phyloP scores from a whole-genome alignment of 2,113 vertebrate genomes.

The Phaethornis superciliosus region DNA sequence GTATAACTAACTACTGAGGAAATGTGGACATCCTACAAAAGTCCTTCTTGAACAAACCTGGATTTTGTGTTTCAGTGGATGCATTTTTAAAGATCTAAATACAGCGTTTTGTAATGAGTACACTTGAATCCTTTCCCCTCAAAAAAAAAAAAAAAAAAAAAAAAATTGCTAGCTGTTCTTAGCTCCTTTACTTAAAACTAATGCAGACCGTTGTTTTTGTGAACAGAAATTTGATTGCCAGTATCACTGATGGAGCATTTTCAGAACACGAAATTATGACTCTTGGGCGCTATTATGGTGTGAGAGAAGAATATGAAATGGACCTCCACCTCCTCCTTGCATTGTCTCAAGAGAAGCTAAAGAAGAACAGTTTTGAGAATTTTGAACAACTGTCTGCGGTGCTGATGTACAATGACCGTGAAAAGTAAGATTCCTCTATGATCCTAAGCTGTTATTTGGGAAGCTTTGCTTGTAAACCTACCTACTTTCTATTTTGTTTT shows the following conservation, averaged over 20 bases:
- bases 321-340: slow-evolving; percentile 77
- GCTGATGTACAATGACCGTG: slow-evolving; percentile 78
- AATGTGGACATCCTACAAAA: background rate
- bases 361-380: slow-evolving; percentile 83
- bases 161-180: background rate
- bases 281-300: slow-evolving; percentile 78
- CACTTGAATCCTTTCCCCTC: background rate
- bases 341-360: slow-evolving; percentile 82
- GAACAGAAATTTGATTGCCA: slow-evolving; percentile 79
- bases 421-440: slow-evolving; percentile 77
- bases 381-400: slow-evolving; percentile 75
- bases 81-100: background rate
- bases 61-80: background rate
- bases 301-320: slow-evolving; percentile 46
- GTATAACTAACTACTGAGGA: background rate
- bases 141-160: too few relatives aligned
- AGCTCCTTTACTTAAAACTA: background rate
- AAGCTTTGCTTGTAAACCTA: background rate
- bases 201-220: background rate
- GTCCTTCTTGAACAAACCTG: background rate
- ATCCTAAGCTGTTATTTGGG: background rate
- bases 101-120: background rate
- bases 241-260: slow-evolving; percentile 68
- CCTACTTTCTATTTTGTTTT: background rate
- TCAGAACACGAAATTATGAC: slow-evolving; percentile 88